phyloP scores from a whole-genome alignment of 1,140 invertebrate genomes.

The Drosophila arawakana region DNA sequence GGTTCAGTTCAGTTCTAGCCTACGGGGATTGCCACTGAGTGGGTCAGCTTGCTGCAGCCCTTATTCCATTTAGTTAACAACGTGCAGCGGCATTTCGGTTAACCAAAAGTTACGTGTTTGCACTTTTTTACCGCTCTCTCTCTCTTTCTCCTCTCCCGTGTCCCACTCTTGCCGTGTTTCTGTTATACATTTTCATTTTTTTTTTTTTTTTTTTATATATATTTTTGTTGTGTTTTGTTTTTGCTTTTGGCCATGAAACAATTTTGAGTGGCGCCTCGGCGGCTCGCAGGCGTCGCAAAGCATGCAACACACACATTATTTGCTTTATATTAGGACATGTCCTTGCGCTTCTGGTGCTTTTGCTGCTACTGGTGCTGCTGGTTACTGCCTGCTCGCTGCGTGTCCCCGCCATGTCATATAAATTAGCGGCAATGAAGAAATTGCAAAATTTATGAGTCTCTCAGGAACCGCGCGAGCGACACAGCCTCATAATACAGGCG shows the following conservation, averaged over 20 bases:
- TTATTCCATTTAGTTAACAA: conserved; percentile 54
- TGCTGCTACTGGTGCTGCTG: conserved; percentile 4
- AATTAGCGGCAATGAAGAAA: conserved; percentile 80
- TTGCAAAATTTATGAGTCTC: conserved; percentile 76
- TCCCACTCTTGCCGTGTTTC: background rate
- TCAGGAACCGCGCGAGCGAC: conserved; percentile 13
- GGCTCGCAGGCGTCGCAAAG: conserved; percentile 38
- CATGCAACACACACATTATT: conserved; percentile 71
- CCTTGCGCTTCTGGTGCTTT: conserved; percentile 32
- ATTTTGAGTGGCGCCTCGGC: conserved; percentile 51
- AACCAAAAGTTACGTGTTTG: conserved; percentile 78
- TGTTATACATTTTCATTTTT: conserved; percentile 21
- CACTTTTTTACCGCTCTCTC: conserved; percentile 19
- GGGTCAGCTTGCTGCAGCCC: conserved; percentile 39
- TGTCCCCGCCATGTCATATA: conserved; percentile 61
- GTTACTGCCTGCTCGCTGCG: background rate
- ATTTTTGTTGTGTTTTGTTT: conserved; percentile 24
- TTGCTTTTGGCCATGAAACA: conserved; percentile 67
- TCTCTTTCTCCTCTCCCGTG: conserved; percentile 24
- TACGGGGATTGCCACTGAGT: conserved; percentile 36
- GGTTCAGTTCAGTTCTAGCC: conserved; percentile 21
- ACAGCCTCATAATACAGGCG: no score
- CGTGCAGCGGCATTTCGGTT: conserved; percentile 47
- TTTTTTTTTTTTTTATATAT: conserved; percentile 10
- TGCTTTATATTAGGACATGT: conserved; percentile 71